A percentile compares a stretch with the other conserved stretches of the same genome.
Evolutionary conservation across 2,113 vertebrate species (phyloP).

Genomic region (human (Homo sapiens)): DNA sequence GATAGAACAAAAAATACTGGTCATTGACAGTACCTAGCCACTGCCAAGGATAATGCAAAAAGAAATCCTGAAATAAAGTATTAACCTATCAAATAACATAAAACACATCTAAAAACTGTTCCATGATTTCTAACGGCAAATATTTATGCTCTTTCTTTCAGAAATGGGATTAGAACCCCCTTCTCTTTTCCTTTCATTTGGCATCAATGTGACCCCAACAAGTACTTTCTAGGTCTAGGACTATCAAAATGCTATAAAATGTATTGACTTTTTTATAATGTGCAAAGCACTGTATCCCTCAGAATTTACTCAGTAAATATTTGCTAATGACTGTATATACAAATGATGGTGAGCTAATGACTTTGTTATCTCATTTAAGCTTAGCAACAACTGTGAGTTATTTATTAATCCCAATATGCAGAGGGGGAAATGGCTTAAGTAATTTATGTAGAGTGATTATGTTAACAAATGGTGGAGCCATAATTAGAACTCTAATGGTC

Average conservation of each 20-base stretch:
- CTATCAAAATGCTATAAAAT: slow-evolving; percentile 44
- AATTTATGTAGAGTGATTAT: background rate
- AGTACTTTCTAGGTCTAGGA: background rate
- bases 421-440: slow-evolving; percentile 16
- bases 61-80: slow-evolving; percentile 5
- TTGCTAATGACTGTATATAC: slow-evolving; percentile 6
- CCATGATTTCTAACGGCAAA: background rate
- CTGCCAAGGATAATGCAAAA: slow-evolving; percentile 24
- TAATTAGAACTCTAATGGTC: slow-evolving; percentile 10
- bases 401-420: background rate
- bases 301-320: slow-evolving; percentile 42
- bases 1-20: background rate
- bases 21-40: background rate
- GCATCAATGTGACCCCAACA: background rate
- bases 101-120: background rate
- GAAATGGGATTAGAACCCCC: slow-evolving; percentile 3
- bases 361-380: background rate
- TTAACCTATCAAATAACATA: background rate
- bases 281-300: background rate
- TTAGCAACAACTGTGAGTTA: slow-evolving; percentile 34
- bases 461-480: slow-evolving; percentile 40
- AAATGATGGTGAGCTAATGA: background rate
- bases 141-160: background rate
- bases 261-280: background rate
- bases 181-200: slow-evolving; percentile 27